A percentile compares a stretch with the other conserved stretches of the same genome.
Evolutionary conservation across 2,888 invertebrate species (phyloP).

Genomic region (Magallana nippona): DNA sequence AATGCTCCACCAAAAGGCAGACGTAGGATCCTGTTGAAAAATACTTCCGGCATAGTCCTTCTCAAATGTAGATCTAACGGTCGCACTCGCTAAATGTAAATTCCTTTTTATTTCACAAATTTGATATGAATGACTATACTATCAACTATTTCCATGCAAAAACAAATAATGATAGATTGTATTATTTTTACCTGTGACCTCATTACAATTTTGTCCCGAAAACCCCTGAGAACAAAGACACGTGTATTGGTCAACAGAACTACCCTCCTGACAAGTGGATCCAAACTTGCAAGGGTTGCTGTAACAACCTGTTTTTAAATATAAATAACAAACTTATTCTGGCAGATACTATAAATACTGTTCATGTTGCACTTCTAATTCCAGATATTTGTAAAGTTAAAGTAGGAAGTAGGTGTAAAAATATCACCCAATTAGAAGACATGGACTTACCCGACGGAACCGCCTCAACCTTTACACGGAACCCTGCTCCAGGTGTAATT

Average conservation of each 20-base stretch:
- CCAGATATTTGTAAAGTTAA: too few species aligned
- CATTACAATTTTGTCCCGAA: background rate
- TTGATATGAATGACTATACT: too few species aligned
- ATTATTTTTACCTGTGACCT: background rate
- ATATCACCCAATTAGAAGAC: too few species aligned
- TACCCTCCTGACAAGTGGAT: background rate
- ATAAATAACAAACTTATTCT: background rate
- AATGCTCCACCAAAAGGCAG: constrained; percentile 13
- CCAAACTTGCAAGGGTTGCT: constrained; percentile 18
- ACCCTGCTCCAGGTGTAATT: background rate
- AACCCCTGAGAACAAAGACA: background rate
- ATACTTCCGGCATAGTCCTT: background rate
- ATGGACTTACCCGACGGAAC: background rate
- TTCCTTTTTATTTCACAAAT: too few species aligned
- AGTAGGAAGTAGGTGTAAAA: too few species aligned
- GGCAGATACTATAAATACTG: too few species aligned
- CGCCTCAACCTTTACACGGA: background rate
- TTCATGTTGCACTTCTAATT: too few species aligned
- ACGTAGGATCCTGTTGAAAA: constrained; percentile 24
- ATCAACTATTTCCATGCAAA: too few species aligned
- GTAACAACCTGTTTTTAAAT: constrained; percentile 9
- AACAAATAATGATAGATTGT: too few species aligned
- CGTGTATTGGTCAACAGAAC: background rate
- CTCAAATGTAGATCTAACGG: constrained; percentile 8
- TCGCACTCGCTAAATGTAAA: background rate